Conservation (phyloP, 2,797 vertebrate species). For the Danio jaintianensis region DNA sequence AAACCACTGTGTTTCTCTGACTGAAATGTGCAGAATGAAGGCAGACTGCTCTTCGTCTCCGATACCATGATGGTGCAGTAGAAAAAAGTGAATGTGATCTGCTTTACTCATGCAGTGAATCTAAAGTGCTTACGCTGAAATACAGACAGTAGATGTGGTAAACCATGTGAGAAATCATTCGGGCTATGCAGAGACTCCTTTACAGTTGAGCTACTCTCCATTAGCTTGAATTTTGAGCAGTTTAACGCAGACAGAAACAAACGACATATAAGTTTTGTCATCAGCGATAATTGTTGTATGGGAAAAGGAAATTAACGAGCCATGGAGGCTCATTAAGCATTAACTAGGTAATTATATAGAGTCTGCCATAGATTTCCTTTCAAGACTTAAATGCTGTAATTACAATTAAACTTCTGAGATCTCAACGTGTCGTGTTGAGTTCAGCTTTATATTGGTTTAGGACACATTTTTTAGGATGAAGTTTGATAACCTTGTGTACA, state of each 20-base stretch:
- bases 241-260: not conserved
- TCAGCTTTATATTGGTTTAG: not conserved
- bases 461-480: not conserved
- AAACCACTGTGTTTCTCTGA: not conserved
- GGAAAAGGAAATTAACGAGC: conserved; percentile 44
- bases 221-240: conserved; percentile 27
- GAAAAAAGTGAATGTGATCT: not conserved
- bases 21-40: not conserved
- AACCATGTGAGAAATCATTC: not conserved
- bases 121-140: conserved; percentile 12
- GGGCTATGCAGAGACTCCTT: not conserved
- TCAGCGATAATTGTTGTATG: conserved; percentile 17
- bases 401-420: conserved; percentile 19
- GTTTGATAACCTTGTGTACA: no score
- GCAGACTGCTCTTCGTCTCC: not conserved
- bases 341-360: conserved; percentile 44
- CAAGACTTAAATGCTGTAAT: conserved; percentile 27
- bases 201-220: not conserved
- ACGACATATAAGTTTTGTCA: not conserved
- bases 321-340: conserved; percentile 51
- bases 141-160: not conserved
- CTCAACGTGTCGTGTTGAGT: not conserved
- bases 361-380: conserved; percentile 34
- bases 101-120: not conserved
- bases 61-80: not conserved